Conservation (phyloP, 2,888 invertebrate genomes). For the Balanococcus diminutus region DNA sequence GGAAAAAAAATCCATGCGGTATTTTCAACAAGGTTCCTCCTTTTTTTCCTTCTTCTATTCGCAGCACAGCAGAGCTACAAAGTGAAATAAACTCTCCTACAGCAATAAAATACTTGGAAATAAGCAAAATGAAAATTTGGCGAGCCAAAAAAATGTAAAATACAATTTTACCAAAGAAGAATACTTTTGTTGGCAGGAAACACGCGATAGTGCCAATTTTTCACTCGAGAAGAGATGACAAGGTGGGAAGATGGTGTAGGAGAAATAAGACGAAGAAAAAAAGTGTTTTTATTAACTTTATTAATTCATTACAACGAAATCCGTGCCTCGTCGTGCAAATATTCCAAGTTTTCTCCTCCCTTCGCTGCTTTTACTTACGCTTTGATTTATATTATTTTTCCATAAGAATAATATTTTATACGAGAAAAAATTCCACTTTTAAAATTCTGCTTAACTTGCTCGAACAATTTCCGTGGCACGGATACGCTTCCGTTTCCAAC, state of each 20-base stretch:
- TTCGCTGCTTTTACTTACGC: neutral
- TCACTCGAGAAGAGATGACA: neutral
- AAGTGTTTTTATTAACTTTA: neutral
- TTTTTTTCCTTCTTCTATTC: neutral
- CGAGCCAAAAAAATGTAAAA: neutral
- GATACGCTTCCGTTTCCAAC: constrained; percentile 29
- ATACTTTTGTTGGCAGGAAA: neutral
- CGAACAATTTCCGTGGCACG: constrained; percentile 13
- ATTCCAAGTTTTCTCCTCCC: neutral
- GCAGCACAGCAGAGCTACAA: no score
- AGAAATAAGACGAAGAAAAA: neutral
- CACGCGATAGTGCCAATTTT: neutral
- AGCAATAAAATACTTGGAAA: neutral
- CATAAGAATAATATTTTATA: neutral
- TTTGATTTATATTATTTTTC: constrained; percentile 25
- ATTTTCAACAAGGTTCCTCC: neutral
- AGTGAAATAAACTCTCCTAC: no score
- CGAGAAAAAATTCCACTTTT: constrained; percentile 6
- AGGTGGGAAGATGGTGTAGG: neutral
- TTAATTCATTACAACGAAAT: constrained; percentile 33
- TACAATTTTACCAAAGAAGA: neutral
- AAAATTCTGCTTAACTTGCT: neutral
- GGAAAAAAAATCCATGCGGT: neutral
- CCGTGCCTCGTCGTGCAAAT: neutral
- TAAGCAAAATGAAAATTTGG: neutral